phyloP scores from a whole-genome alignment of 64 coral and sea anemone species.

The Acropora yongei region DNA sequence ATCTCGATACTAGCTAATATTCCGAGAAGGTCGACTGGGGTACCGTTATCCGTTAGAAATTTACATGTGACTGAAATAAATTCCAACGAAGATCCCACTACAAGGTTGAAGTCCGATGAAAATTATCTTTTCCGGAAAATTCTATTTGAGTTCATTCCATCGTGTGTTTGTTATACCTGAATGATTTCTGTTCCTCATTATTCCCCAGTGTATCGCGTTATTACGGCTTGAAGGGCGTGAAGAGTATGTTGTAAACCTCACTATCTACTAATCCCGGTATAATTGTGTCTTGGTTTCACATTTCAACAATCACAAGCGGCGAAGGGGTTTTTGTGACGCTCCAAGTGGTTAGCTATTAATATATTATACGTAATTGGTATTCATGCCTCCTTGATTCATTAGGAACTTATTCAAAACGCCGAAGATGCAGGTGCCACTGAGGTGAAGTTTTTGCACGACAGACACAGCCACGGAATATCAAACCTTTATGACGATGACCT shows the following conservation, averaged over 20 bases:
- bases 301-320: too few species aligned
- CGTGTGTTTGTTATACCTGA: background rate
- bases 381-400: background rate
- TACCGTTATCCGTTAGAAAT: too few species aligned
- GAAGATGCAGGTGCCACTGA: slow-evolving; percentile 48
- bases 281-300: background rate
- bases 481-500: background rate
- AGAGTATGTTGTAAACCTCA: background rate
- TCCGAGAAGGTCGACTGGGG: too few species aligned
- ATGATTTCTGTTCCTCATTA: background rate
- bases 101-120: too few species aligned
- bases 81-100: too few species aligned
- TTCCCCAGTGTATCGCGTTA: background rate
- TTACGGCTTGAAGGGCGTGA: background rate
- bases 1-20: background rate
- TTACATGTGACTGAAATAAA: too few species aligned
- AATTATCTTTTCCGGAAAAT: too few species aligned
- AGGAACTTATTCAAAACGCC: slow-evolving; percentile 70
- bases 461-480: background rate
- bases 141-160: background rate
- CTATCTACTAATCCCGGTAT: background rate
- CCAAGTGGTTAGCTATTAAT: background rate
- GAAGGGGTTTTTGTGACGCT: background rate
- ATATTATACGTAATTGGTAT: background rate
- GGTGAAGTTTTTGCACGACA: slow-evolving; percentile 39